phyloP scores from a whole-genome alignment of 2,888 invertebrate species.

The Scaptomyza parva region DNA sequence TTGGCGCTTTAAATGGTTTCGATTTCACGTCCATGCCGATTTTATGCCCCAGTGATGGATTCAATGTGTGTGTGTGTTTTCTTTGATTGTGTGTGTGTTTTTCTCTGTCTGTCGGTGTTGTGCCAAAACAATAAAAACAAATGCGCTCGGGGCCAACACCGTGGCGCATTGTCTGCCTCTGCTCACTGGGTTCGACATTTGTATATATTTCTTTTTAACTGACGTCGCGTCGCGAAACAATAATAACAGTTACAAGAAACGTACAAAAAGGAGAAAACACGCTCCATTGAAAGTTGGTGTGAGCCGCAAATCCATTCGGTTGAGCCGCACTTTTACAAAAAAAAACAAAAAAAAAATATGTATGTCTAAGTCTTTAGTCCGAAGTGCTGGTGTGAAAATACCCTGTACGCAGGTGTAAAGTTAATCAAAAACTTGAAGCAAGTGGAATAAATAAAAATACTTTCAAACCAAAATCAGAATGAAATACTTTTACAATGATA shows the following conservation, averaged over 20 bases:
- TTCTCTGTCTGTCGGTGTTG: constrained; percentile 1
- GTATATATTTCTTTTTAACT: constrained; percentile 45
- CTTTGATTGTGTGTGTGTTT: constrained; percentile 15
- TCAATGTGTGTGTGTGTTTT: constrained; percentile 29
- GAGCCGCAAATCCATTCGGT: constrained; percentile 32
- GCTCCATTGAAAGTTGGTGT: constrained; percentile 6
- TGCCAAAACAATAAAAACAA: constrained; percentile 70
- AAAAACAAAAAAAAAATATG: no score
- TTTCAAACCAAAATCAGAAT: no score
- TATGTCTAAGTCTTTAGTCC: constrained; percentile 9
- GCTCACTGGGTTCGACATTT: constrained; percentile 26
- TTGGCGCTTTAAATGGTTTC: constrained; percentile 66
- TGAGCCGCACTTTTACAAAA: constrained; percentile 12
- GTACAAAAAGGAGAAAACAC: not conserved
- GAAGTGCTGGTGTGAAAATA: constrained; percentile 13
- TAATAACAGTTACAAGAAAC: constrained; percentile 29
- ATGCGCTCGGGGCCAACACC: constrained; percentile 58
- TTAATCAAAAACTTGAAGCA: no score
- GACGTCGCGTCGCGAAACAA: constrained; percentile 56
- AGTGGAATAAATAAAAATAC: no score
- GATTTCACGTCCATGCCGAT: constrained; percentile 59
- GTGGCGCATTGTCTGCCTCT: constrained; percentile 19
- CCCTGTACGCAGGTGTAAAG: not conserved
- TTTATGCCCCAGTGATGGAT: constrained; percentile 68
- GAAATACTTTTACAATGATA: no score